Evolutionary conservation across 2,797 vertebrate genomes (phyloP).

Genomic region (Ciconia nigra): DNA sequence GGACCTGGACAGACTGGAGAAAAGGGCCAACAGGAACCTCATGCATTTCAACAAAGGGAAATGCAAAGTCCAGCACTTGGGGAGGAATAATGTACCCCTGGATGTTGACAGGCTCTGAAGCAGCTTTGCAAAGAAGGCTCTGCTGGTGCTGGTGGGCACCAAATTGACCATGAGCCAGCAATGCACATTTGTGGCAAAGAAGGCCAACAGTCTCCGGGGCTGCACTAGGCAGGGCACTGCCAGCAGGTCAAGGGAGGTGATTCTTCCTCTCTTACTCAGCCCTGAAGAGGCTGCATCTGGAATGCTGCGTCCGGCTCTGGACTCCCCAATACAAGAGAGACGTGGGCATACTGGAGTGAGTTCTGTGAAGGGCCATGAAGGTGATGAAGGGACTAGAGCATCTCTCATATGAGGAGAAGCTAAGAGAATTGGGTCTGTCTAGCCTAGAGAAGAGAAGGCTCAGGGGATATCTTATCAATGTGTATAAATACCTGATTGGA

Average conservation of each 20-base stretch:
- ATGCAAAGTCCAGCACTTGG: background rate
- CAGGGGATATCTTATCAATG: background rate
- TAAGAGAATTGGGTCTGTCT: background rate
- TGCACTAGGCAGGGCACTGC: background rate
- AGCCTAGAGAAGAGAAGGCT: background rate
- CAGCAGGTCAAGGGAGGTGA: background rate
- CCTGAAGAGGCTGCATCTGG: background rate
- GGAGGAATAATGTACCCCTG: background rate
- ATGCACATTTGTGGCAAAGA: background rate
- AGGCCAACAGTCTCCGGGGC: background rate
- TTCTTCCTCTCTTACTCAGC: background rate
- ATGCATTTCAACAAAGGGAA: background rate
- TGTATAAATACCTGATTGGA: background rate
- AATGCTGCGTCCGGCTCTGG: background rate
- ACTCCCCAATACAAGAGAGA: background rate
- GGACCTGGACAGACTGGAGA: background rate
- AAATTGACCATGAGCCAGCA: background rate
- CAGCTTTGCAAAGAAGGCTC: background rate
- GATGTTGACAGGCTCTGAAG: background rate
- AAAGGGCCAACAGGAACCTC: background rate
- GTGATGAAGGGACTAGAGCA: background rate
- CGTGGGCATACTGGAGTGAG: background rate
- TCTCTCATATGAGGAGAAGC: background rate
- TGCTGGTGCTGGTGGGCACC: background rate
- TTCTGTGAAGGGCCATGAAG: background rate